Evolutionary conservation across 2,113 vertebrate genomes (phyloP).

Genomic region (Pristiophorus japonicus): DNA sequence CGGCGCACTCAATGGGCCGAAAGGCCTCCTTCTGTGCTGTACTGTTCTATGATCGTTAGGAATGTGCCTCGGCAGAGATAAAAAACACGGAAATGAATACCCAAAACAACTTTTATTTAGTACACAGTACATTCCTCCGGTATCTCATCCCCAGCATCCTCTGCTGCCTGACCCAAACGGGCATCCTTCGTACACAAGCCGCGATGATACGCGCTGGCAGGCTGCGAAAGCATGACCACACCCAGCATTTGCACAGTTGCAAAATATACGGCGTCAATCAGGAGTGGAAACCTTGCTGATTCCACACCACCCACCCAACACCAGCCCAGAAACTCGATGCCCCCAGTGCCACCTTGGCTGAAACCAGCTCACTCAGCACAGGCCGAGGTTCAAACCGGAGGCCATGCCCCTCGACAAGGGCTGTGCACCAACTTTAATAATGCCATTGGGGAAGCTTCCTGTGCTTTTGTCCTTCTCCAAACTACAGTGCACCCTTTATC

Average conservation of each 20-base stretch:
- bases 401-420: background rate
- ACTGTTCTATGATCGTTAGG: background rate
- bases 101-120: background rate
- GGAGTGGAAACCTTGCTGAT: background rate
- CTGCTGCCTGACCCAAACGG: background rate
- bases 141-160: background rate
- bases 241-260: background rate
- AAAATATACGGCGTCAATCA: background rate
- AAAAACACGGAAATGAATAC: background rate
- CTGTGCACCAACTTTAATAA: background rate
- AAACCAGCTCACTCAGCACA: too few relatives aligned
- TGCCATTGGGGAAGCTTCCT: background rate
- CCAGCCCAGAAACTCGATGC: too few relatives aligned
- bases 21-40: too few relatives aligned
- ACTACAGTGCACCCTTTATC: background rate
- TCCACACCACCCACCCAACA: background rate
- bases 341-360: too few relatives aligned
- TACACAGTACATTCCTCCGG: background rate
- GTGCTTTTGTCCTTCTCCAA: background rate
- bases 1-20: too few relatives aligned
- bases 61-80: background rate
- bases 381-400: background rate
- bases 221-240: background rate
- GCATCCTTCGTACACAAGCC: background rate
- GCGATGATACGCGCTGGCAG: background rate